Evolutionary conservation across 2,797 vertebrate genomes (phyloP), one percentile per base, ranked within the genome.

Genomic region (Apogon talboti): DNA sequence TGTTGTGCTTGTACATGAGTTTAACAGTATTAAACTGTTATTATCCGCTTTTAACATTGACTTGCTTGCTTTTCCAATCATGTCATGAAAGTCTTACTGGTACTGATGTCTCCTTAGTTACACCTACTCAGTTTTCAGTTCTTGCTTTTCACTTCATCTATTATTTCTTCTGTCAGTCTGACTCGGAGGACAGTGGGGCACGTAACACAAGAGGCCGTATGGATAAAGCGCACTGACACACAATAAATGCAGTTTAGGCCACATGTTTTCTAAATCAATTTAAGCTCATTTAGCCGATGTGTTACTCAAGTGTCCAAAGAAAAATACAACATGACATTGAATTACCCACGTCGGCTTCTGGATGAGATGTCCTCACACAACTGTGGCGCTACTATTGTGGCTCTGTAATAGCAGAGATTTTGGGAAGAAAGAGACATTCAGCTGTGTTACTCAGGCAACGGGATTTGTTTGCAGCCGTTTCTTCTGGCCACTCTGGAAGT

Each of bases 381-480:
- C 58, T 52, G 41, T 49, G 30, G 14, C 18, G 15, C 64, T 74
- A 38, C 65, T 28, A 41, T 47, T 56, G 60, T 51, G 43, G 62
- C 43, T 76, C 43, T 38, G 50, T 58, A 42, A 50, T 19, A 4
- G 28, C 48, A 38, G 42, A 49, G 47, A 56, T 52, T 74, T 56
- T 16, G 63, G 16, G 57, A 65, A 71, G 49, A 75, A 65, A 57
- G 51, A 57, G 42, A 49, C 70, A 66, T 91, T 89, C 72, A 74
- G 19, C 62, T 60, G 42, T 16, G 87, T 93, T 79, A 64, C 90
- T 82, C 50, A 2, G 92, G 91, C 44, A 83, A 91, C 85, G 4
- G 78, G 77, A n/a, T 83, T 72, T 90, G 81, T 90, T 92, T 92
- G 78, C 87, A 83, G 52, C 68, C 71, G 77, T 88, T 76, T 75